Conservation (phyloP, 2,888 invertebrate genomes). For the Pyrochroa serraticornis region DNA sequence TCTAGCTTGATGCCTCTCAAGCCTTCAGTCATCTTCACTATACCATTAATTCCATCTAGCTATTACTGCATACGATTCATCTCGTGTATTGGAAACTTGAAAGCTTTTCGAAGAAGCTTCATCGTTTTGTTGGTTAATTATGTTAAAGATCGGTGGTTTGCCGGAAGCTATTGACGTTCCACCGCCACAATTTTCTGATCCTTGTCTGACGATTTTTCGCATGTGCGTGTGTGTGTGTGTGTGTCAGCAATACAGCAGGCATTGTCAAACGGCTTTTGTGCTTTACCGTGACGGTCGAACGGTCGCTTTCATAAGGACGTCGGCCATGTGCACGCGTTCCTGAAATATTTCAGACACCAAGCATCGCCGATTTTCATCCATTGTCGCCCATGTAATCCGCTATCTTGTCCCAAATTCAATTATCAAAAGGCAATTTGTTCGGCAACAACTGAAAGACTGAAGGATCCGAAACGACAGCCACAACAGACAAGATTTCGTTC, state of each 20-base stretch:
- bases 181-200: constrained; percentile 6
- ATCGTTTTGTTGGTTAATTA: constrained; percentile 4
- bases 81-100: background rate
- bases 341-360: constrained; percentile 1
- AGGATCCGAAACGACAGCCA: too few relatives aligned
- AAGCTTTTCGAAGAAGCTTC: constrained; percentile 6
- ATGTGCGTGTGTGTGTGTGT: constrained; percentile 3
- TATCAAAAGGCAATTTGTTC: too few relatives aligned
- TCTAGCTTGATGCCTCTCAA: too few relatives aligned
- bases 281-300: constrained; percentile 21
- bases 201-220: background rate
- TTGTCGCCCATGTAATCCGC: too few relatives aligned
- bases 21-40: too few relatives aligned
- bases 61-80: too few relatives aligned
- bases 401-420: too few relatives aligned
- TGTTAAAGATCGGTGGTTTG: background rate
- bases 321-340: constrained; percentile 1
- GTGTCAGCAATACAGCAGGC: constrained; percentile 2
- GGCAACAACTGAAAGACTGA: too few relatives aligned
- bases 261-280: constrained; percentile 26
- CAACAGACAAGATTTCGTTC: too few relatives aligned
- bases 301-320: constrained; percentile 14
- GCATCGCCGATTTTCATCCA: too few relatives aligned
- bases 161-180: constrained; percentile 3
- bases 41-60: too few relatives aligned